A percentile compares a stretch with the other conserved stretches of the same genome.
Conservation (phyloP, 2,797 vertebrate species). For the Spinus olivaceus region DNA sequence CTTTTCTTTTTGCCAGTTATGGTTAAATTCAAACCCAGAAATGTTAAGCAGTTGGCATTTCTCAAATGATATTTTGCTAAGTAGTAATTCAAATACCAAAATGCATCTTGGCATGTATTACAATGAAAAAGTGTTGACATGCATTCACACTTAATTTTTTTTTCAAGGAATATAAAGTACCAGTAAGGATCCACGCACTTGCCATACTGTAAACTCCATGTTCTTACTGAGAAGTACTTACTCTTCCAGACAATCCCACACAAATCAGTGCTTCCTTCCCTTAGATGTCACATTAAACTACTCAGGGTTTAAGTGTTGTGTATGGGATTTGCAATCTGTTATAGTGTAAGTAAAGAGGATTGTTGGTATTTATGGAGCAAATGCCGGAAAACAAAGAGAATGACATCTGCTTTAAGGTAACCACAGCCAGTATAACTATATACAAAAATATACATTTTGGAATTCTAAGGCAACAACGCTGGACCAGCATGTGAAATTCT, state of each 20-base stretch:
- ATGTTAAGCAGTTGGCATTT: background rate
- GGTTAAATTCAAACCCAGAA: background rate
- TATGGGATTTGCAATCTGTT: background rate
- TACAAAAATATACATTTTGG: background rate
- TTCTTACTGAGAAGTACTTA: background rate
- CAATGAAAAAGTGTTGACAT: background rate
- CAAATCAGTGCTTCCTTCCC: background rate
- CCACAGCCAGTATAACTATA: background rate
- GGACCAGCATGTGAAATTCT: background rate
- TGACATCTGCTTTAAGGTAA: background rate
- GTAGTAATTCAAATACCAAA: background rate
- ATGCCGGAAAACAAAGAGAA: background rate
- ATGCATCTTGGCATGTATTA: background rate
- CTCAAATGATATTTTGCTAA: background rate
- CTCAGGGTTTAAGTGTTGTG: background rate
- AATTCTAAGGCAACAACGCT: background rate
- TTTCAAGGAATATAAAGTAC: background rate
- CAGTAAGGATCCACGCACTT: fast-evolving
- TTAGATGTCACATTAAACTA: background rate
- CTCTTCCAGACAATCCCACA: background rate
- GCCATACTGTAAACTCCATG: background rate
- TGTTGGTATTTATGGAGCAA: background rate
- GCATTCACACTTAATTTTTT: background rate
- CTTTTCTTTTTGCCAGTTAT: background rate
- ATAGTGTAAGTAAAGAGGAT: background rate